Conservation (phyloP, 2,888 invertebrate species). For the Eilema caniola region DNA sequence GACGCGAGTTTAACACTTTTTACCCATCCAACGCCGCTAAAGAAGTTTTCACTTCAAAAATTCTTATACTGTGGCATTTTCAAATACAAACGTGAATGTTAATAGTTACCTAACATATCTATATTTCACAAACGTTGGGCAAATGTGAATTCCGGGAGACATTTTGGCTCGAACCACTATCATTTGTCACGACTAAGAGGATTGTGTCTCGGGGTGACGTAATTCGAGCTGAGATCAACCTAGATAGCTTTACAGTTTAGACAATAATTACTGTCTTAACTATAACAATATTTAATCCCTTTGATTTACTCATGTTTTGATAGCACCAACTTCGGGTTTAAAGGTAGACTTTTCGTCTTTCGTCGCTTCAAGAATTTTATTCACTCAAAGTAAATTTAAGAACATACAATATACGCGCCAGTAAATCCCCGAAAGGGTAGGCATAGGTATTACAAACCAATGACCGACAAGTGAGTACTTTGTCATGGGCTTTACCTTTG, state of each 20-base stretch:
- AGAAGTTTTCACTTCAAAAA: too few species aligned
- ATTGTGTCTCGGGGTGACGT: constrained; percentile 36
- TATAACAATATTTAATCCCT: background rate
- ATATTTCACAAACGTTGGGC: background rate
- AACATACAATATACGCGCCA: too few species aligned
- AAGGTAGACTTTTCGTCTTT: background rate
- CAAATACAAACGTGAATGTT: background rate
- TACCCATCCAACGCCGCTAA: too few species aligned
- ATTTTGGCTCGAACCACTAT: constrained; percentile 7
- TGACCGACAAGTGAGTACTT: too few species aligned
- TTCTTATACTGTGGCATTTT: background rate
- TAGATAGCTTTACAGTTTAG: constrained; percentile 22
- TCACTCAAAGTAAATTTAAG: too few species aligned
- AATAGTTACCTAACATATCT: background rate
- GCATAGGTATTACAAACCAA: too few species aligned
- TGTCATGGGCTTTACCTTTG: too few species aligned
- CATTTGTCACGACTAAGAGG: constrained; percentile 23
- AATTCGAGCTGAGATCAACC: constrained; percentile 38
- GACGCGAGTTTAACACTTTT: too few species aligned
- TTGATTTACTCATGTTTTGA: background rate
- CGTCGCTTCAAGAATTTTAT: too few species aligned
- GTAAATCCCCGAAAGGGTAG: too few species aligned
- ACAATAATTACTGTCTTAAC: constrained; percentile 1
- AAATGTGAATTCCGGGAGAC: constrained; percentile 6
- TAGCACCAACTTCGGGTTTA: background rate